Evolutionary conservation across 2,797 vertebrate genomes (phyloP).

Genomic region (Hephaestus fuliginosus): DNA sequence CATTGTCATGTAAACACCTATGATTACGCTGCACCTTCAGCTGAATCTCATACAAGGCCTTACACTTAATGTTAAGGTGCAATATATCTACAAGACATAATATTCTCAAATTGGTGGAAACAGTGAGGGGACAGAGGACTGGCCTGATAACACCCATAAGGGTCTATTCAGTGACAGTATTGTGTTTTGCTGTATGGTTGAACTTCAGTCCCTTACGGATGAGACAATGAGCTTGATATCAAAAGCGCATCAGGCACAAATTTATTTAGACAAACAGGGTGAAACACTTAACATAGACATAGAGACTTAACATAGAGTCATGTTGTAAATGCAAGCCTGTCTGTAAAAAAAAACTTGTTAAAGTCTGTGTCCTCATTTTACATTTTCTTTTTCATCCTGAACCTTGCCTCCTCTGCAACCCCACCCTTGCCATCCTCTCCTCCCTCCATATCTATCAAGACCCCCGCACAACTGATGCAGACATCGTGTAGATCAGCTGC

Average conservation of each 20-base stretch:
- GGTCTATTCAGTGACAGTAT: not conserved
- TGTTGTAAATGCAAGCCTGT: not conserved
- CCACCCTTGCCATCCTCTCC: not conserved
- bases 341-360: not conserved
- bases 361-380: not conserved
- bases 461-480: constrained; percentile 23
- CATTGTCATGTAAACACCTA: too few species aligned
- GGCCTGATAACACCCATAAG: not conserved
- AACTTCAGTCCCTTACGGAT: not conserved
- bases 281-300: not conserved
- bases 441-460: constrained; percentile 30
- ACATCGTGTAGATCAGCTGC: constrained; percentile 41
- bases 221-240: not conserved
- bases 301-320: too few species aligned
- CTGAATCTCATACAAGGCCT: too few species aligned
- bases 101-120: not conserved
- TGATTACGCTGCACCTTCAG: too few species aligned
- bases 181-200: not conserved
- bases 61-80: not conserved
- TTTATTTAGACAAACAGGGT: not conserved
- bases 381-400: not conserved
- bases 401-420: not conserved
- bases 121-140: not conserved
- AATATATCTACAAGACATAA: not conserved
- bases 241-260: not conserved